Evolutionary conservation across 2,797 vertebrate species (phyloP).

Genomic region (Sciaenops ocellatus): DNA sequence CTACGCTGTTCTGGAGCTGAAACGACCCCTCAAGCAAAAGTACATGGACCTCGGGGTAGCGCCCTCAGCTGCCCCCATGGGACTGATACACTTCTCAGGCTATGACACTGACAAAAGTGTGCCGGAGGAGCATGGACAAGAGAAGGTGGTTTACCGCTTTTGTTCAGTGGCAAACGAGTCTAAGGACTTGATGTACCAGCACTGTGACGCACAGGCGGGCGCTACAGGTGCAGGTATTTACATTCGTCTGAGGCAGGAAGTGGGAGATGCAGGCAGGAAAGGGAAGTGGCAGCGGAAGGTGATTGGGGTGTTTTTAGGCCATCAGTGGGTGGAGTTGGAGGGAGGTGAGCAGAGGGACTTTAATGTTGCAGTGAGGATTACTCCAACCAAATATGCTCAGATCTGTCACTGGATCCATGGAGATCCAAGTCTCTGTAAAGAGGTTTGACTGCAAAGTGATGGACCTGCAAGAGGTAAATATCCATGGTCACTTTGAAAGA

Average conservation of each 20-base stretch:
- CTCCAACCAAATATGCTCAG: conserved; percentile 93
- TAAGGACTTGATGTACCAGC: conserved; percentile 92
- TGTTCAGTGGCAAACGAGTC: conserved; percentile 93
- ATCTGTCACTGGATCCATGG: conserved; percentile 96
- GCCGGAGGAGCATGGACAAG: conserved; percentile 57
- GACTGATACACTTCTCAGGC: conserved; percentile 94
- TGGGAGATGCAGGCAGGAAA: conserved; percentile 41
- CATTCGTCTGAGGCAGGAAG: conserved; percentile 86
- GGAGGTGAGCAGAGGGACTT: conserved; percentile 88
- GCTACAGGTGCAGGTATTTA: conserved; percentile 94
- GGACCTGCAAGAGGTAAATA: background rate
- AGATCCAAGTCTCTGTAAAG: conserved; percentile 83
- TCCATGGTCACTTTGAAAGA: background rate
- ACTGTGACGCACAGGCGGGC: conserved; percentile 91
- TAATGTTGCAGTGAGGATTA: conserved; percentile 95
- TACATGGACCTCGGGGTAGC: conserved; percentile 93
- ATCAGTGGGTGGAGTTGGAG: conserved; percentile 89
- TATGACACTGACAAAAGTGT: conserved; percentile 79
- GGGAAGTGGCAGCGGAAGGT: conserved; percentile 92
- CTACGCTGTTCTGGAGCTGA: conserved; percentile 94
- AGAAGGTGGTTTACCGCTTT: conserved; percentile 93
- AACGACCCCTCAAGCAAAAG: conserved; percentile 86
- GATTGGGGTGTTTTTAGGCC: conserved; percentile 92
- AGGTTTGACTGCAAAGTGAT: conserved; percentile 76
- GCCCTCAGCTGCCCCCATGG: conserved; percentile 79